phyloP scores from a whole-genome alignment of 2,888 invertebrate genomes.

The Rhamphomyia laevipes region DNA sequence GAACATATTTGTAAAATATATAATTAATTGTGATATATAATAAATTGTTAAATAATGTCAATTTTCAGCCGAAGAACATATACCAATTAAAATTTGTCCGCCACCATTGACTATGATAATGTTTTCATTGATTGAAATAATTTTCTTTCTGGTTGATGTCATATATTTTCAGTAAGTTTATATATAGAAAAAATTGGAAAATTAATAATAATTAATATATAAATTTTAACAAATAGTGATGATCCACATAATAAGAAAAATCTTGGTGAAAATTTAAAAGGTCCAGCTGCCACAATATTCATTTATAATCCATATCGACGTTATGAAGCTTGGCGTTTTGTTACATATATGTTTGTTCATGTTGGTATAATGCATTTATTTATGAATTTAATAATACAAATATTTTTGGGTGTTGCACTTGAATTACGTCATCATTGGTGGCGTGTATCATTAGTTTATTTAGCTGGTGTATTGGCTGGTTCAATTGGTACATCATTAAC shows the following conservation, averaged over 20 bases:
- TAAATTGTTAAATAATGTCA: conserved; percentile 47
- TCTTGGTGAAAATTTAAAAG: conserved; percentile 42
- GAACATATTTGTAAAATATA: conserved; percentile 28
- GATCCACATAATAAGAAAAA: conserved; percentile 31
- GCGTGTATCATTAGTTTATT: conserved; percentile 74
- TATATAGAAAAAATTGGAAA: conserved; percentile 7
- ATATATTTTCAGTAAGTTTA: conserved; percentile 33
- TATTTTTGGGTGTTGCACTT: conserved; percentile 84
- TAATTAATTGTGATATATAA: not conserved
- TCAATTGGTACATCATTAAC: conserved; percentile 71
- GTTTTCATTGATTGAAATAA: conserved; percentile 78
- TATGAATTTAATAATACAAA: conserved; percentile 83
- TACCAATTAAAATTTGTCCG: conserved; percentile 86
- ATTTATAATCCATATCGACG: conserved; percentile 82
- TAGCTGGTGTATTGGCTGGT: conserved; percentile 75
- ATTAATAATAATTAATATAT: not conserved
- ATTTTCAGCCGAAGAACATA: conserved; percentile 69
- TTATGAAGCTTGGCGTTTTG: conserved; percentile 82
- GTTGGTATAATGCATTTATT: conserved; percentile 79
- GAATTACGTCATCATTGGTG: conserved; percentile 96
- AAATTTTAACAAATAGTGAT: conserved; percentile 22
- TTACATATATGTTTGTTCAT: conserved; percentile 95
- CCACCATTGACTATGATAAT: conserved; percentile 86
- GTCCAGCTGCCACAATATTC: conserved; percentile 68
- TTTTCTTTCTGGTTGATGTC: conserved; percentile 45